These are phyloP conservation scores for Lathamus discolor DNA, from an alignment of 2,113 vertebrate genomes.

Conservation along the genomic window DNA sequence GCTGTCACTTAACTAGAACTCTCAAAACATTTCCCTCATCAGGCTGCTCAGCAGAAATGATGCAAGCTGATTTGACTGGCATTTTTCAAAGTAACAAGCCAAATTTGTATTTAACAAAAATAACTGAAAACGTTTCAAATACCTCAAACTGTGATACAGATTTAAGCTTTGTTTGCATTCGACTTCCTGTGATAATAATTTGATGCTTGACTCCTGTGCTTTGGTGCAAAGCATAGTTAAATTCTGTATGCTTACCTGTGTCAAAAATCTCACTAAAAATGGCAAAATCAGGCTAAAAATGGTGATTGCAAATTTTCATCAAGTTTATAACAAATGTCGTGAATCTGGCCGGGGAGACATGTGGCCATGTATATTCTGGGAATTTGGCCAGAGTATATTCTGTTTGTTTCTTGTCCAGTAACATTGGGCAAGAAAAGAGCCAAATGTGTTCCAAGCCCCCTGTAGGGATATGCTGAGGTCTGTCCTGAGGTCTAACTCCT, in stretches of 20 bases:
- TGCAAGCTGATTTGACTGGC: neutral
- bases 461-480: accelerated
- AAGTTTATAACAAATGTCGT: neutral
- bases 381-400: neutral
- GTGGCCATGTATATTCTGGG: neutral
- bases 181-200: neutral
- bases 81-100: neutral
- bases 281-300: neutral
- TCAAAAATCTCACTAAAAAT: neutral
- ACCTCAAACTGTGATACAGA: neutral
- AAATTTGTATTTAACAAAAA: neutral
- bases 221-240: neutral
- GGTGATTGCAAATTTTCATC: neutral
- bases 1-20: neutral
- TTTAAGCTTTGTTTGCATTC: neutral
- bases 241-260: neutral
- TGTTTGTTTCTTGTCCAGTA: neutral
- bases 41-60: neutral
- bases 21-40: neutral
- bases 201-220: neutral
- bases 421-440: neutral
- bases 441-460: neutral
- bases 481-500: neutral
- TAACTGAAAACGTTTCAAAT: neutral
- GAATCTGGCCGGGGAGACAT: neutral